Evolutionary conservation across 2,888 invertebrate genomes (phyloP).

Genomic region (Onthophagus sagittarius): DNA sequence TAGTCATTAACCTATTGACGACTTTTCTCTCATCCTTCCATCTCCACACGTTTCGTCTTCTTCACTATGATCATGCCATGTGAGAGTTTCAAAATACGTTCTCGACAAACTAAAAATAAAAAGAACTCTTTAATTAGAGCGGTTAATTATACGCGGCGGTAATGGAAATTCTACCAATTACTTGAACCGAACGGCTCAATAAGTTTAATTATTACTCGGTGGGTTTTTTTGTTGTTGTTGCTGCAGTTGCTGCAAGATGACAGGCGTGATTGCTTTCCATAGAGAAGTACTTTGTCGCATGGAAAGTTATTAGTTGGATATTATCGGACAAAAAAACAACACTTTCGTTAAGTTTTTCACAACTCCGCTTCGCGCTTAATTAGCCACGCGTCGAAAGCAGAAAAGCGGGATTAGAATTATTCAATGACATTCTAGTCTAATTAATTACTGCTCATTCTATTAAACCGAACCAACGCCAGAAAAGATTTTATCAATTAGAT

Average conservation of each 20-base stretch:
- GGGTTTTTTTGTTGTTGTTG: neutral
- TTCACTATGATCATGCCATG: neutral
- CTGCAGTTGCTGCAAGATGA: neutral
- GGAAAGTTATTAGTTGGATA: neutral
- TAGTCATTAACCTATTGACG: constrained; percentile 7
- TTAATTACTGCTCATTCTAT: neutral
- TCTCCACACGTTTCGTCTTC: neutral
- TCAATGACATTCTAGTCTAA: neutral
- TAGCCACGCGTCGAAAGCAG: neutral
- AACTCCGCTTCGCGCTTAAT: neutral
- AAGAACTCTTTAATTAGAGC: neutral
- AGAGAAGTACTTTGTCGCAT: neutral
- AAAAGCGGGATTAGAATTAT: neutral
- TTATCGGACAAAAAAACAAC: neutral
- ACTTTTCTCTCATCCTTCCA: neutral
- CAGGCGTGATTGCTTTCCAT: neutral
- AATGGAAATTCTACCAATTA: neutral
- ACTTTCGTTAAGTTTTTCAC: neutral
- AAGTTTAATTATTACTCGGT: neutral
- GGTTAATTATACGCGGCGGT: neutral
- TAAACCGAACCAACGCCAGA: neutral
- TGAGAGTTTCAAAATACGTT: neutral
- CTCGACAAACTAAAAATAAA: neutral
- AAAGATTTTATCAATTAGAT: neutral
- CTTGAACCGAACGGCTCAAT: neutral